These are phyloP conservation scores for Spongilla lacustris DNA, from an alignment of 37 sponge, comb jelly and placozoan genomes.

Conservation along the genomic window DNA sequence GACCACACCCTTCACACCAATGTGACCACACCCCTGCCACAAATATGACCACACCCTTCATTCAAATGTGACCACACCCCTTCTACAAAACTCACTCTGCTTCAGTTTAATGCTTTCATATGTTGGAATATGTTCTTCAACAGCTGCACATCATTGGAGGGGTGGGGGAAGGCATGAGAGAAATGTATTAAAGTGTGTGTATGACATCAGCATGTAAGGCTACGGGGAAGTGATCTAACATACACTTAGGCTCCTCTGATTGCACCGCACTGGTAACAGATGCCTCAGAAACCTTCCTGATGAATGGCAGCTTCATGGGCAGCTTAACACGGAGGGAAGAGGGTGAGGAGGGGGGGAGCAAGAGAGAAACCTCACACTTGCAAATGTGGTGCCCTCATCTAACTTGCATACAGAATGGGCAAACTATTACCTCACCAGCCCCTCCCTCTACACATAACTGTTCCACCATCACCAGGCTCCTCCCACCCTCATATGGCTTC, in stretches of 20 bases:
- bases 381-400: too few species aligned
- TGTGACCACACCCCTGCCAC: too few species aligned
- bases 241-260: conserved; percentile 38
- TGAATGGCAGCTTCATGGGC: conserved; percentile 71
- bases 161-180: background rate
- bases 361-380: too few species aligned
- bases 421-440: too few species aligned
- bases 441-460: background rate
- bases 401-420: too few species aligned
- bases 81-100: conserved; percentile 55
- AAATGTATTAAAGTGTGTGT: background rate
- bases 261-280: conserved; percentile 18
- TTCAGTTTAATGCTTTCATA: conserved; percentile 79
- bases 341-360: background rate
- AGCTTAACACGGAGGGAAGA: conserved; percentile 33
- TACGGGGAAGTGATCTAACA: background rate
- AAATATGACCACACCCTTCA: too few species aligned
- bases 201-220: too few species aligned
- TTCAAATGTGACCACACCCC: too few species aligned
- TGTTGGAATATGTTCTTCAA: conserved; percentile 42
- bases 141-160: background rate
- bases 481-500: background rate
- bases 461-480: background rate
- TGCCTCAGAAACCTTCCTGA: conserved; percentile 54
- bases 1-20: background rate